Conservation (phyloP, 2,797 vertebrate species). For the Cygnus olor region DNA sequence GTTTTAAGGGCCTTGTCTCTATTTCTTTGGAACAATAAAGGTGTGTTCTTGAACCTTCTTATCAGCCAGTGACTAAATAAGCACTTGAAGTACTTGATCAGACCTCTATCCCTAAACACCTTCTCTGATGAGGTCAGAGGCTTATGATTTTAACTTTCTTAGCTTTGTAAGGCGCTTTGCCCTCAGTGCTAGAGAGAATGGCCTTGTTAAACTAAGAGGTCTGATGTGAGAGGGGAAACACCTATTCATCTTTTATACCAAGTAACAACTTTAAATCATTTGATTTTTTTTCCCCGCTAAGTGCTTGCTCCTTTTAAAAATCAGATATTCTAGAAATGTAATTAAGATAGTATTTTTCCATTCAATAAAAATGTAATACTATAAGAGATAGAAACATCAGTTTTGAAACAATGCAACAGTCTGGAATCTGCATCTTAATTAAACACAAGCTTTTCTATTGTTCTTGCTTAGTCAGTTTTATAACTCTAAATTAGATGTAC, state of each 20-base stretch:
- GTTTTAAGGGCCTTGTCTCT: background rate
- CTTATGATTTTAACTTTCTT: background rate
- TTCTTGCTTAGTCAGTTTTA: slow-evolving; percentile 38
- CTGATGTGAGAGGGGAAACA: background rate
- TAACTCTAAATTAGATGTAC: background rate
- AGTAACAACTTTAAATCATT: background rate
- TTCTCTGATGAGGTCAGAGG: background rate
- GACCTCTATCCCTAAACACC: background rate
- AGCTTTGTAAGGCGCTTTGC: background rate
- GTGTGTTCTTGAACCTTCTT: background rate
- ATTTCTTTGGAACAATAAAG: background rate
- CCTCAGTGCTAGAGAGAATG: background rate
- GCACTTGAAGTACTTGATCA: background rate
- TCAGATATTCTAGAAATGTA: slow-evolving; percentile 32
- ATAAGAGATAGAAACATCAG: background rate
- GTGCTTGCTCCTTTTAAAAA: background rate
- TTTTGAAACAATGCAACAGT: slow-evolving; percentile 33
- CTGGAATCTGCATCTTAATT: slow-evolving; percentile 44
- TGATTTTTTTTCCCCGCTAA: background rate
- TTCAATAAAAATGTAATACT: background rate
- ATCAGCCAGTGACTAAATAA: background rate
- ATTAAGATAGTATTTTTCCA: slow-evolving; percentile 26
- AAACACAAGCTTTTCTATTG: slow-evolving; percentile 12
- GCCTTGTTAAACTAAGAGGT: background rate
- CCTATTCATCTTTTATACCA: background rate